phyloP scores from a whole-genome alignment of 2,113 vertebrate genomes.

The Barnardius zonarius region DNA sequence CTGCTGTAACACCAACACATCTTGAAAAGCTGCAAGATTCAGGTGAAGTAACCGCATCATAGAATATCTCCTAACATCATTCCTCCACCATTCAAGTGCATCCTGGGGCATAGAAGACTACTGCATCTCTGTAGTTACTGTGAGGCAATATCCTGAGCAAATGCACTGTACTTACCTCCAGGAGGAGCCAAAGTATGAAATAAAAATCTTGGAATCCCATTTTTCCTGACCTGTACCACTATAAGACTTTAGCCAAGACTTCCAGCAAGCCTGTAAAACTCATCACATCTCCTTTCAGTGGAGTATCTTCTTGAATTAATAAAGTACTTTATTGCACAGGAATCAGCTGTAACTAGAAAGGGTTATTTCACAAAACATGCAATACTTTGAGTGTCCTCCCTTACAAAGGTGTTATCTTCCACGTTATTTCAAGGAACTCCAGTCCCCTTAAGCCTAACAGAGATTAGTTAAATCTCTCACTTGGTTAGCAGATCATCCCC shows the following conservation, averaged over 20 bases:
- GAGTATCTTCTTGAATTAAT: background rate
- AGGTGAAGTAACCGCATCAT: background rate
- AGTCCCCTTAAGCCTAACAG: background rate
- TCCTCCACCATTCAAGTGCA: background rate
- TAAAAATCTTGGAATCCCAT: background rate
- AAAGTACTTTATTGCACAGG: conserved; percentile 46
- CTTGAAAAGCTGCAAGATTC: background rate
- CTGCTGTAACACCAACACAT: background rate
- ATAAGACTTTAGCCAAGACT: background rate
- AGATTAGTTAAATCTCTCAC: background rate
- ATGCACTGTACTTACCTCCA: background rate
- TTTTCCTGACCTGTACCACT: background rate
- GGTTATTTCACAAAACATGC: background rate
- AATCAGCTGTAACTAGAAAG: background rate
- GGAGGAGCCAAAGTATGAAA: background rate
- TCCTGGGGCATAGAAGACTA: background rate
- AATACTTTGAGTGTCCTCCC: background rate
- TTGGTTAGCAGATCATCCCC: fast-evolving
- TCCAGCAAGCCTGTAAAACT: background rate
- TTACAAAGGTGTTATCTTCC: background rate
- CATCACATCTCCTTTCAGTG: background rate
- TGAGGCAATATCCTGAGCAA: background rate
- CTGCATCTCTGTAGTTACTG: fast-evolving
- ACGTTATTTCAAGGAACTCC: background rate
- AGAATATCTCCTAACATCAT: background rate